These are phyloP conservation scores for Trichomycterus rosablanca DNA, from an alignment of 2,113 vertebrate genomes.

Conservation along the genomic window DNA sequence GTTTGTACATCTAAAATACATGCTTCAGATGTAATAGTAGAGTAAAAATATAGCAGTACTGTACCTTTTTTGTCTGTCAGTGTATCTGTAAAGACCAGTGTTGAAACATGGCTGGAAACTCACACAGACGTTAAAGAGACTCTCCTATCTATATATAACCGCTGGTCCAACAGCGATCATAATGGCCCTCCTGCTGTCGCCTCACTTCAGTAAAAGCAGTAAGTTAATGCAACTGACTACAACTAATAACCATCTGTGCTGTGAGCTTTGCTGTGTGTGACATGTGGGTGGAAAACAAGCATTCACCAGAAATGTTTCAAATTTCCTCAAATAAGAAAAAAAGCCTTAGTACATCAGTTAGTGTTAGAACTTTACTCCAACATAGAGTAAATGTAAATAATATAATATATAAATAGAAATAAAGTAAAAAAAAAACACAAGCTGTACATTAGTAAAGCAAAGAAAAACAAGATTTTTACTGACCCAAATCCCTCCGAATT, in stretches of 20 bases:
- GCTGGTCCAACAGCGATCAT: slow-evolving; percentile 7
- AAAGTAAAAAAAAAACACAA: neutral
- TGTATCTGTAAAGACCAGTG: slow-evolving; percentile 5
- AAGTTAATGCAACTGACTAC: slow-evolving; percentile 12
- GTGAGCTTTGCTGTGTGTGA: slow-evolving; percentile 24
- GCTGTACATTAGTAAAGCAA: neutral
- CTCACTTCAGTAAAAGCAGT: neutral
- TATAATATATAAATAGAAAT: too few species aligned
- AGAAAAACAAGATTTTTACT: neutral
- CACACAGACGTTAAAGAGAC: neutral
- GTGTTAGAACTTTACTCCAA: too few species aligned
- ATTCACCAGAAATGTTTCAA: neutral
- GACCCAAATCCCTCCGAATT: too few species aligned
- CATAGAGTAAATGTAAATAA: too few species aligned
- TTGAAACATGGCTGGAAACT: slow-evolving; percentile 20
- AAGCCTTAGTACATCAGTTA: neutral
- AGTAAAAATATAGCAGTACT: too few species aligned
- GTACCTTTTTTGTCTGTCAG: too few species aligned
- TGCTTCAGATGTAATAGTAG: too few species aligned
- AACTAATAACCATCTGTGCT: slow-evolving; percentile 40
- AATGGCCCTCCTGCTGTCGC: slow-evolving; percentile 8
- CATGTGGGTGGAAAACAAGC: slow-evolving; percentile 25
- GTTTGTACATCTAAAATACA: too few species aligned
- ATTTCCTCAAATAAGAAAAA: neutral
- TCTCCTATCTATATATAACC: slow-evolving; percentile 29